Evolutionary conservation across 2,113 vertebrate species (phyloP), one percentile per base, ranked within the genome.

Genomic region (Ceuthmochares aereus): DNA sequence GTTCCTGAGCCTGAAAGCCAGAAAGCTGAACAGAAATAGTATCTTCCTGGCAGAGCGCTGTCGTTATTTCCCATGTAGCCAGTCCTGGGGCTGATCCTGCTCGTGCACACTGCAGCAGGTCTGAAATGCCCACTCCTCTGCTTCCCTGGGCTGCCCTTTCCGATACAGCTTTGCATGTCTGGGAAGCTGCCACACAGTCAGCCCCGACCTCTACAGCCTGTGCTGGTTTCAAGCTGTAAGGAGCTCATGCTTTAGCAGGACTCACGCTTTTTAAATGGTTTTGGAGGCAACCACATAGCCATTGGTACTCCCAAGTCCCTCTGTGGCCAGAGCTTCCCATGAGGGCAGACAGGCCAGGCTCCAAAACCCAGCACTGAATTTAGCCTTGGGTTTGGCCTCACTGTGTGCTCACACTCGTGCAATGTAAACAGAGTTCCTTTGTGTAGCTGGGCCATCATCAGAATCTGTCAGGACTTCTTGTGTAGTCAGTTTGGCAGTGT

Each of bases 1-100:
- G 89, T 79, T 95, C 78, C 94, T 84, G 82, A 89, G 75, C 85
- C 78, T 47, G 58, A 70, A 60, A 96, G 91, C 88, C 84, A 88
- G 63, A 36, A 74, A 67, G 30, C 40, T 67, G 22, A 77, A 47
- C 64, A 92, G 82, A 69, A 95, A 84, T 49, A 93, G 66, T 4
- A 67, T 51, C 62, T 68, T 0, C 0, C 7, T 13, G 5, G 52
- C 1, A 0, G 56, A 37, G 74, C 3, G 0, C 81, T 42, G 70
- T 40, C 1, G 1, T 74, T 14, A 11, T 22, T 73, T 85, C 64
- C 94, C 64, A 25, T 8, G 29, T 1, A 7, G 74, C 78, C 14
- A 6, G 15, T 9, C 36, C 73, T 4, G 25, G 47, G 40, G 47
- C 59, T 15, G 36, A 2, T 19, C 42, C 63, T 54, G 55, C 69